Evolutionary conservation across 2,113 vertebrate species (phyloP).

Genomic region (Anarhynchus alexandrinus): DNA sequence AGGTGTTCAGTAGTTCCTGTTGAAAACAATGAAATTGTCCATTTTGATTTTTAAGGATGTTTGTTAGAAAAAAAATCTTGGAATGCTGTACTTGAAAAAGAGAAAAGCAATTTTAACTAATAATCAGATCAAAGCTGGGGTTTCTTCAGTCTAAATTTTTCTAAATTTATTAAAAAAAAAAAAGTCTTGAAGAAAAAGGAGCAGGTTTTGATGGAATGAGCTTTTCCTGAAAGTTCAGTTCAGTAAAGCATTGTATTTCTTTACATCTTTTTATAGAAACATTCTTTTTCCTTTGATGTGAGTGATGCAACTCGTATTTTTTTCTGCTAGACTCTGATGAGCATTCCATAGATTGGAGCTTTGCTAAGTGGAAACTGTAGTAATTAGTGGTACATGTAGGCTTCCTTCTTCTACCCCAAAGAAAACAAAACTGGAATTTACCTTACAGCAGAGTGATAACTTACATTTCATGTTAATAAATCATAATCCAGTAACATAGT

Average conservation of each 20-base stretch:
- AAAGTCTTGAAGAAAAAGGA: not conserved
- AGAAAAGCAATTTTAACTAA: not conserved
- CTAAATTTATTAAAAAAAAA: not conserved
- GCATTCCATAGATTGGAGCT: not conserved
- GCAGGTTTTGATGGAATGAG: not conserved
- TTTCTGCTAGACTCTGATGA: not conserved
- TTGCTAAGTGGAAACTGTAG: slow-evolving; percentile 3
- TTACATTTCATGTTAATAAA: slow-evolving; percentile 3
- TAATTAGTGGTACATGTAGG: not conserved
- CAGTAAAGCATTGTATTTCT: not conserved
- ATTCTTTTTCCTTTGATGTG: slow-evolving; percentile 16
- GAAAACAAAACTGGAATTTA: not conserved
- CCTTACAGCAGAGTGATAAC: not conserved
- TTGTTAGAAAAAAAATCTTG: not conserved
- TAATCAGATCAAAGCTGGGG: not conserved
- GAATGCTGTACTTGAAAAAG: not conserved
- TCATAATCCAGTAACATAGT: not conserved
- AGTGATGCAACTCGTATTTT: slow-evolving; percentile 3
- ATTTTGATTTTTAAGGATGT: not conserved
- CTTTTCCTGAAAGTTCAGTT: not conserved
- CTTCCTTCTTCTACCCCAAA: not conserved
- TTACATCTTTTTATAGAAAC: not conserved
- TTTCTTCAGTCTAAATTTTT: not conserved
- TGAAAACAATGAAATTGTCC: not conserved
- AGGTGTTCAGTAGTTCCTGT: not conserved